A percentile compares a stretch with the other conserved stretches of the same genome.
Evolutionary conservation across 2,888 invertebrate genomes (phyloP).

Genomic region (Macrophya annulata): DNA sequence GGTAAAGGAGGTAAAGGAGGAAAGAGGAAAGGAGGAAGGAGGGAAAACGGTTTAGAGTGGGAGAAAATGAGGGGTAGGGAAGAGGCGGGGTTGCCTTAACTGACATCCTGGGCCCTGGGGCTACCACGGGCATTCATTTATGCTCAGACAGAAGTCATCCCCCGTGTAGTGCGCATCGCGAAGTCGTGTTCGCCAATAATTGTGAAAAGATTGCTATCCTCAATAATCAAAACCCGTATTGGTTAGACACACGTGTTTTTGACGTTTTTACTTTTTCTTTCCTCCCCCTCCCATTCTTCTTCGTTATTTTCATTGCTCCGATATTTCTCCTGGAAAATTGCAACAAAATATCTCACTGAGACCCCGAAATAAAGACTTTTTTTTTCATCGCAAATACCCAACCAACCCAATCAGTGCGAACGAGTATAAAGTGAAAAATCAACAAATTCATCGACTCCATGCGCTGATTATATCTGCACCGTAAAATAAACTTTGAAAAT

Average conservation of each 20-base stretch:
- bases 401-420: background rate
- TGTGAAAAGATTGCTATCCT: background rate
- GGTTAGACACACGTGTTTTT: constrained; percentile 23
- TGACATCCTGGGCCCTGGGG: constrained; percentile 44
- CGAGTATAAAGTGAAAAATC: background rate
- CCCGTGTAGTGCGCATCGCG: constrained; percentile 46
- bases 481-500: constrained; percentile 59
- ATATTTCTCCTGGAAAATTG: background rate
- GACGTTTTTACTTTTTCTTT: constrained; percentile 17
- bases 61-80: constrained; percentile 65
- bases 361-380: background rate
- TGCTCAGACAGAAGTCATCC: constrained; percentile 53
- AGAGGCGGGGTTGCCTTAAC: constrained; percentile 58
- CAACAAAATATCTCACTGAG: background rate
- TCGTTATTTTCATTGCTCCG: background rate
- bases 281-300: background rate
- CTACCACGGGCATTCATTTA: constrained; percentile 16
- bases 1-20: constrained; percentile 30
- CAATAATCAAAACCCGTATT: background rate
- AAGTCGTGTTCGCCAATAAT: constrained; percentile 15
- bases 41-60: constrained; percentile 47
- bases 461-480: background rate
- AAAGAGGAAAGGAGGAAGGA: constrained; percentile 51
- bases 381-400: background rate
- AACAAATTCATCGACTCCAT: background rate